Conservation (phyloP, 92 coral and sea anemone species). For the Meandrina meandrites region DNA sequence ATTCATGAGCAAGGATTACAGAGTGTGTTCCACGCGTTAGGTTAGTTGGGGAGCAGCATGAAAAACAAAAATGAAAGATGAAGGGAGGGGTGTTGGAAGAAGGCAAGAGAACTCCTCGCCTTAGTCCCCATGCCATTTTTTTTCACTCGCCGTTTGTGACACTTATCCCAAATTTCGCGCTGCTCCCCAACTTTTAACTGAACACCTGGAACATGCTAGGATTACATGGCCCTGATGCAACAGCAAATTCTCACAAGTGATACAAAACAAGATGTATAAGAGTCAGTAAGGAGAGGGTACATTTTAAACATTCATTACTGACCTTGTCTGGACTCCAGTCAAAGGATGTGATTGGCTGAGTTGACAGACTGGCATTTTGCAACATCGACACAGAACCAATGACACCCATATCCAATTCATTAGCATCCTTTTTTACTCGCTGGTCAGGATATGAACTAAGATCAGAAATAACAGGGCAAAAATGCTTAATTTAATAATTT, state of each 20-base stretch:
- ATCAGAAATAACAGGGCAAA: background rate
- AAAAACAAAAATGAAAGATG: no score
- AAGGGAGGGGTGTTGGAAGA: no score
- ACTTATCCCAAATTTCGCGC: no score
- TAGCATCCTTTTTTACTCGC: constrained; percentile 84
- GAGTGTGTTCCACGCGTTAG: no score
- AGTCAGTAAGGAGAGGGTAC: background rate
- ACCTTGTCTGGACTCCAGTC: constrained; percentile 99
- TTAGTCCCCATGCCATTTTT: no score
- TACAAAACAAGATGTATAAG: background rate
- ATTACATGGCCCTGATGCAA: background rate
- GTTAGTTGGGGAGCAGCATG: no score
- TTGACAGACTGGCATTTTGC: constrained; percentile 90
- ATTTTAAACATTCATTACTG: background rate
- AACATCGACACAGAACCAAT: constrained; percentile 88
- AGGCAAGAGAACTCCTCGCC: no score
- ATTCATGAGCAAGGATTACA: no score
- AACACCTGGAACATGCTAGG: no score
- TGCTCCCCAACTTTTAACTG: no score
- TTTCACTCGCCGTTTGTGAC: no score
- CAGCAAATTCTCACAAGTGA: background rate
- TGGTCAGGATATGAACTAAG: constrained; percentile 92
- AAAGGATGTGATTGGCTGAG: constrained; percentile 91
- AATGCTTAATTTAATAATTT: background rate
- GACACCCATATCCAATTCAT: constrained; percentile 89